phyloP scores from a whole-genome alignment of 2,888 invertebrate species.

The Tinea semifulvella region DNA sequence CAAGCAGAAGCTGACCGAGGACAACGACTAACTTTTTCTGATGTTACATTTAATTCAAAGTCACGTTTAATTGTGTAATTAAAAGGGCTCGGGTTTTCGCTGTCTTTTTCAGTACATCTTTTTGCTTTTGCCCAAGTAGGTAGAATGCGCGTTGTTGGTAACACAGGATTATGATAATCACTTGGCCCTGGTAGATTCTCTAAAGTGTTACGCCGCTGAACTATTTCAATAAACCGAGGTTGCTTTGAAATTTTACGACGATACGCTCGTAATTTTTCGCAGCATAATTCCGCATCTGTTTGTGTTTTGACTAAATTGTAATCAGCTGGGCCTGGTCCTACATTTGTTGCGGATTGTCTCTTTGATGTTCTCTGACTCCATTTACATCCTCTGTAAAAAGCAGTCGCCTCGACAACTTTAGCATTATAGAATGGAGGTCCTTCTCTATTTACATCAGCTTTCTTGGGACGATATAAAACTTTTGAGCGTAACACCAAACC shows the following conservation, averaged over 20 bases:
- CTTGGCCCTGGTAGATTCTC: conserved; percentile 43
- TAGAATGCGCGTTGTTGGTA: conserved; percentile 29
- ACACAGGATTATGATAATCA: conserved; percentile 33
- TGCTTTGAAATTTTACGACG: conserved; percentile 41
- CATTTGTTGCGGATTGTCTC: conserved; percentile 22
- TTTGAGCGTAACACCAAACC: conserved; percentile 26
- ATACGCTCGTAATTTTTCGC: conserved; percentile 34
- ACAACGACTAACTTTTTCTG: conserved; percentile 28
- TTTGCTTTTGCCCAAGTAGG: conserved; percentile 30
- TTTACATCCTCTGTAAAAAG: conserved; percentile 50
- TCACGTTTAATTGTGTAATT: conserved; percentile 36
- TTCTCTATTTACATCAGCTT: not conserved
- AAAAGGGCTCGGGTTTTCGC: conserved; percentile 31
- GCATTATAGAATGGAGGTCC: conserved; percentile 40
- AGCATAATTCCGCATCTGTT: conserved; percentile 28
- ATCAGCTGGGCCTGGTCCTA: conserved; percentile 41
- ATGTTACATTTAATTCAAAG: conserved; percentile 33
- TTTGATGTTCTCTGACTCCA: conserved; percentile 44
- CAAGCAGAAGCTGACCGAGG: conserved; percentile 32
- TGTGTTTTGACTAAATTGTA: conserved; percentile 30
- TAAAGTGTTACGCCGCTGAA: conserved; percentile 34
- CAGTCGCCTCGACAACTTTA: conserved; percentile 32
- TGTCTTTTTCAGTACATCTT: conserved; percentile 30
- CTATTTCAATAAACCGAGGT: conserved; percentile 41
- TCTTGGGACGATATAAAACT: not conserved